Base-by-base conservation (phyloP, 2,888 invertebrate species). In the Mechanitis messenoides region DNA sequence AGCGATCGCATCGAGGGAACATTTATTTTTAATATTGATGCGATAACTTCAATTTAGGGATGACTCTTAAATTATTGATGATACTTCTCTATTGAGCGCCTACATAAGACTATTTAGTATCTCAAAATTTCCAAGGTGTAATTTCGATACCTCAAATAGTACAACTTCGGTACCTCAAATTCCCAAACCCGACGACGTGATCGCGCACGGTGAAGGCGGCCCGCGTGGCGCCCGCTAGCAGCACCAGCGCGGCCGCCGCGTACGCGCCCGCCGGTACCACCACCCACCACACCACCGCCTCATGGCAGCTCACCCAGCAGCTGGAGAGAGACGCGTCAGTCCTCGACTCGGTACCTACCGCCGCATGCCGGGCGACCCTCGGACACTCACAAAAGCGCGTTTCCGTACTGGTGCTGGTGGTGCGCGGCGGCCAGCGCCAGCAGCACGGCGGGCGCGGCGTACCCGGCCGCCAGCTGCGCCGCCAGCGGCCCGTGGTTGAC, bases 401-500 rank as follows among this genome's bases (percentile, higher is more conserved):
- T 98, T 72, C 98, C 98, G 81, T 98, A 98, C 79, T 97, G 97
- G 75, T 98, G 97, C 46, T 97, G 97, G 60, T 97, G 92, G 0
- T 98, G 96, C 0, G 97, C 96, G 35, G 98, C 96, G 2, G 98
- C 95, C 33, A 98, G 90, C 45, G 97, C 97, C 1, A 98, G 96
- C 55, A 96, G 93, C 12, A 98, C 93, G 1, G 98, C 97, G 0
- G 98, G 98, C 65, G 95, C 93, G 61, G 96, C 98, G 81, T 98
- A 98, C 20, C 97, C 98, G 77, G 96, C 92, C 20, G 96, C 95
- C 72, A 97, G 96, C 80, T 97, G 98, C 80, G 98, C 97, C 78
- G 96, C 96, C 63, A 98, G 96, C 45, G 96, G 95, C 3, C 97
- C 98, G 81, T 97, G 97, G 91, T 98, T 98, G 56, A 98, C 97